phyloP scores from a whole-genome alignment of 1,140 invertebrate genomes.

The Bemisia tabaci region DNA sequence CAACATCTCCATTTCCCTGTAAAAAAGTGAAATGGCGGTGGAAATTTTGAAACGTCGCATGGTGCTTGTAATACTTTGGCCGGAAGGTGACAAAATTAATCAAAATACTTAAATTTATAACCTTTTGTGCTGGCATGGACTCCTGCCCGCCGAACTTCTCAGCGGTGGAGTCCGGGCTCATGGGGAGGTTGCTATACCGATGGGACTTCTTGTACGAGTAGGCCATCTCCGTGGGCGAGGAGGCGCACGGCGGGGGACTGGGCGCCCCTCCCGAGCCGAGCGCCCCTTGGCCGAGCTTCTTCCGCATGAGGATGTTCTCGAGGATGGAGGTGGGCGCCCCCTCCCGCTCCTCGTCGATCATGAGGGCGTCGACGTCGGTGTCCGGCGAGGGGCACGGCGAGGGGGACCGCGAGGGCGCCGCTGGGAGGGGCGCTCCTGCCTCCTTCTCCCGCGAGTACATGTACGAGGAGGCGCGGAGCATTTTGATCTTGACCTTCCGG shows the following conservation, averaged over 20 bases:
- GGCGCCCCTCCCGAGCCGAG: background rate
- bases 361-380: background rate
- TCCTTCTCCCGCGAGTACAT: slow-evolving; percentile 28
- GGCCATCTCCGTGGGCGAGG: slow-evolving; percentile 69
- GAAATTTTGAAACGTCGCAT: too few relatives aligned
- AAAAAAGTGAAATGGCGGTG: too few relatives aligned
- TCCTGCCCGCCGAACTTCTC: background rate
- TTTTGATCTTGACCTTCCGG: slow-evolving; percentile 86
- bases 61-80: too few relatives aligned
- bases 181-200: slow-evolving; percentile 44
- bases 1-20: too few relatives aligned
- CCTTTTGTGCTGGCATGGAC: too few relatives aligned
- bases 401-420: background rate
- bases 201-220: slow-evolving; percentile 82
- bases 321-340: slow-evolving; percentile 36
- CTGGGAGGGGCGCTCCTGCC: background rate
- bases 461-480: slow-evolving; percentile 68
- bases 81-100: too few relatives aligned
- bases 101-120: too few relatives aligned
- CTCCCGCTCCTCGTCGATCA: background rate
- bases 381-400: background rate
- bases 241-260: background rate
- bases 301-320: slow-evolving; percentile 57
- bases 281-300: slow-evolving; percentile 22
- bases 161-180: slow-evolving; percentile 66